These are phyloP conservation scores for Arctocebus calabarensis DNA, from an alignment of 2,797 vertebrate genomes.

Conservation along the genomic window DNA sequence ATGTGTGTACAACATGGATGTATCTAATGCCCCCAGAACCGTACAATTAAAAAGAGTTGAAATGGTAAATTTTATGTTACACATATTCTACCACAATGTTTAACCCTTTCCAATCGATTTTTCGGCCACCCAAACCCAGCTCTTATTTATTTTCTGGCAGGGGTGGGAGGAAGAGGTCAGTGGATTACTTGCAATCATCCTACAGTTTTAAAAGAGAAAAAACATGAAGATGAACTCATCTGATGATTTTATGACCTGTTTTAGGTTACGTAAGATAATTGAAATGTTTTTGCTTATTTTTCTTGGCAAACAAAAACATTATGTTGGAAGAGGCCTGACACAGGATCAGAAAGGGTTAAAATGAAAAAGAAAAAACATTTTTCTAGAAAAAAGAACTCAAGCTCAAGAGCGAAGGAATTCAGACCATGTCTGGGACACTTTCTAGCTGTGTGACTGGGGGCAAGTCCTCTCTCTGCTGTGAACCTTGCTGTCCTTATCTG, in stretches of 20 bases:
- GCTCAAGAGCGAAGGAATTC: background rate
- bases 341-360: background rate
- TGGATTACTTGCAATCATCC: too few relatives aligned
- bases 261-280: too few relatives aligned
- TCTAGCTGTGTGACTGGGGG: fast-evolving
- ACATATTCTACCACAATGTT: background rate
- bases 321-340: too few relatives aligned
- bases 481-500: fast-evolving
- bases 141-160: too few relatives aligned
- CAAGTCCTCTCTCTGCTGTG: fast-evolving
- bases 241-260: too few relatives aligned
- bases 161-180: too few relatives aligned
- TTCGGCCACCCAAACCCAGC: too few relatives aligned
- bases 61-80: fast-evolving
- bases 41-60: fast-evolving
- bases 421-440: fast-evolving
- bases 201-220: too few relatives aligned
- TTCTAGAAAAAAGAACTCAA: background rate
- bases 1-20: fast-evolving
- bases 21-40: fast-evolving
- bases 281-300: too few relatives aligned
- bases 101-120: too few relatives aligned
- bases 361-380: background rate
- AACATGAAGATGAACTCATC: too few relatives aligned
- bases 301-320: too few relatives aligned